Evolutionary conservation across 2,888 invertebrate genomes (phyloP).

Genomic region (Tipula confusa): DNA sequence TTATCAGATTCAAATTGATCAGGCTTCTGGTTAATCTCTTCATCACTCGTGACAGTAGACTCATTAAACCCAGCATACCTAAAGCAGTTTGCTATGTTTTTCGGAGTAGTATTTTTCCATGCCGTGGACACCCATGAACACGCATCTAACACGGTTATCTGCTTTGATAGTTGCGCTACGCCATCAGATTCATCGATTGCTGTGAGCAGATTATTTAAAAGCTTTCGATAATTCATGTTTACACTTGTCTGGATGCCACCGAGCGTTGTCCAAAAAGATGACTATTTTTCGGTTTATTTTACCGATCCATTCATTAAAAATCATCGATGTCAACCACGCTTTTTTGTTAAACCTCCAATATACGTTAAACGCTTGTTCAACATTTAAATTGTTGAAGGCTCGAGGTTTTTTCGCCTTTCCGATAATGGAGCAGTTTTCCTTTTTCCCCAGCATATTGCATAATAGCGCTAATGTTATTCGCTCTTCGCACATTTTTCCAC

Average conservation of each 20-base stretch:
- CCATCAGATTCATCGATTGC: slow-evolving; percentile 6
- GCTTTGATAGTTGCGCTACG: not conserved
- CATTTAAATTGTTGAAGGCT: not conserved
- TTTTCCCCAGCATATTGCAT: not conserved
- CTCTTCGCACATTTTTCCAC: too few species aligned
- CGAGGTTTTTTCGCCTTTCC: not conserved
- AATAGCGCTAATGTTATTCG: not conserved
- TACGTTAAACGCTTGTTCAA: not conserved
- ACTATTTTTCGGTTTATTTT: not conserved
- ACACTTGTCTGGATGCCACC: too few species aligned
- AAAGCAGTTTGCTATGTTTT: not conserved
- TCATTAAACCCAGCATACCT: not conserved
- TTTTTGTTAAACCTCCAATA: not conserved
- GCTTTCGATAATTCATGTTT: too few species aligned
- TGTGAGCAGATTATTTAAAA: too few species aligned
- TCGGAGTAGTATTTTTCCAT: not conserved
- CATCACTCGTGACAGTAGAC: not conserved
- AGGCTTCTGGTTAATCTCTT: not conserved
- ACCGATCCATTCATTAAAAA: not conserved
- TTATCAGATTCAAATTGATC: not conserved
- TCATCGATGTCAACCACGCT: not conserved
- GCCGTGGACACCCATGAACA: not conserved
- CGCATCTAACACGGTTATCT: not conserved
- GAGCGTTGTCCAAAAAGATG: too few species aligned
- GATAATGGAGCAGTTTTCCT: not conserved